Conservation (phyloP, 1,140 invertebrate genomes). For the Choristoneura fumiferana region DNA sequence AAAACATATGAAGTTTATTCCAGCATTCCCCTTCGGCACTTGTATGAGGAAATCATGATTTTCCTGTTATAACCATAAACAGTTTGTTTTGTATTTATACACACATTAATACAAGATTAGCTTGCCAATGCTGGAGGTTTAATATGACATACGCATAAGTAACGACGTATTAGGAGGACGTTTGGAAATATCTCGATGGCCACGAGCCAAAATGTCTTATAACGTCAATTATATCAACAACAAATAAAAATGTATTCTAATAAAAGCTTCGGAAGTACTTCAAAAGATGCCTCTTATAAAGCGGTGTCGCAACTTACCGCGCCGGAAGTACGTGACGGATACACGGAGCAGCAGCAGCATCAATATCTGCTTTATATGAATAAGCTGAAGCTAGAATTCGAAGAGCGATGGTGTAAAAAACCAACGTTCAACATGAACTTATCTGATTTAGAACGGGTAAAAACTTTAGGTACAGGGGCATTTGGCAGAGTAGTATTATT, state of each 20-base stretch:
- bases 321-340: slow-evolving; percentile 50
- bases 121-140: slow-evolving; percentile 10
- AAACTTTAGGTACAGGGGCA: slow-evolving; percentile 90
- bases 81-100: slow-evolving; percentile 10
- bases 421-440: slow-evolving; percentile 42
- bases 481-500: slow-evolving; percentile 94
- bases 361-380: slow-evolving; percentile 59
- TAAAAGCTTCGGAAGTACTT: slow-evolving; percentile 31
- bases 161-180: background rate
- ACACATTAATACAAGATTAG: background rate
- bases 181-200: slow-evolving; percentile 31
- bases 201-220: slow-evolving; percentile 18
- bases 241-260: slow-evolving; percentile 47
- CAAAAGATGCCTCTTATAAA: slow-evolving; percentile 42
- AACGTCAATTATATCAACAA: slow-evolving; percentile 27
- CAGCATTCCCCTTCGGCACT: slow-evolving; percentile 26
- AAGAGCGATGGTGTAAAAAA: slow-evolving; percentile 53
- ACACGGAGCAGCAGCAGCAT: slow-evolving; percentile 60
- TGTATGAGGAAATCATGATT: slow-evolving; percentile 35
- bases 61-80: slow-evolving; percentile 23
- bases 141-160: background rate
- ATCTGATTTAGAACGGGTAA: slow-evolving; percentile 55
- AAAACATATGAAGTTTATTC: slow-evolving; percentile 32
- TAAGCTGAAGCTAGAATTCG: slow-evolving; percentile 61
- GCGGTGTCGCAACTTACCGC: slow-evolving; percentile 28